Conservation (phyloP, 1,140 invertebrate genomes). For the Cydia strobilella region DNA sequence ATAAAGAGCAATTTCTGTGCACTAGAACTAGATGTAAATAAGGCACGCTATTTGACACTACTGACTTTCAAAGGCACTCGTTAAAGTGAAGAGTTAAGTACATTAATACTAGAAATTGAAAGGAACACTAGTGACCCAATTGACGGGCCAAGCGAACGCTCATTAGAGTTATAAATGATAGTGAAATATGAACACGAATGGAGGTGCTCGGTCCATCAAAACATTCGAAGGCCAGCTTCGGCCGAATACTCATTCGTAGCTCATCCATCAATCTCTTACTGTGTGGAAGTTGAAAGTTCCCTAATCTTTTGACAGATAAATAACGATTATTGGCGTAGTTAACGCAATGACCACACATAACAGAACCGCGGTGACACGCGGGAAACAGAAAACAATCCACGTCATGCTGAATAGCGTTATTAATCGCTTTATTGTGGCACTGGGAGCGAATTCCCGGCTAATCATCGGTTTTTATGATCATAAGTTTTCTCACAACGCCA, state of each 20-base stretch:
- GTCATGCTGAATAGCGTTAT: constrained; percentile 30
- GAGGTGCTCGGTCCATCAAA: constrained; percentile 8
- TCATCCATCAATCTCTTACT: constrained; percentile 6
- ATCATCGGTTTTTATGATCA: constrained; percentile 20
- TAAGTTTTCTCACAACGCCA: constrained; percentile 15
- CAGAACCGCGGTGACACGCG: background rate
- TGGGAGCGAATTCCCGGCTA: constrained; percentile 29
- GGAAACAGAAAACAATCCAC: constrained; percentile 25
- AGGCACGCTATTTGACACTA: constrained; percentile 64
- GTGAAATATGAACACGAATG: constrained; percentile 10
- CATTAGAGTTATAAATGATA: background rate
- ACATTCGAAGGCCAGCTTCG: constrained; percentile 44
- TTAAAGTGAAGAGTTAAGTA: constrained; percentile 37
- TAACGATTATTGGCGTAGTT: background rate
- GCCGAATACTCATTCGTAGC: constrained; percentile 7
- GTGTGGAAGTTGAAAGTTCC: constrained; percentile 12
- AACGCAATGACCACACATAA: background rate
- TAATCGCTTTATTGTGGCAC: constrained; percentile 26
- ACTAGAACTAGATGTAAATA: constrained; percentile 50
- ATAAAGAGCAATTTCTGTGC: constrained; percentile 24
- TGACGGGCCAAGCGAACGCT: background rate
- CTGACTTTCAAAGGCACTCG: constrained; percentile 34
- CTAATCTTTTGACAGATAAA: constrained; percentile 7
- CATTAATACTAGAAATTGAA: constrained; percentile 35
- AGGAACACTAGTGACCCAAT: background rate